Base-by-base conservation (phyloP, 2,113 vertebrate species). In the Archilochus colubris region DNA sequence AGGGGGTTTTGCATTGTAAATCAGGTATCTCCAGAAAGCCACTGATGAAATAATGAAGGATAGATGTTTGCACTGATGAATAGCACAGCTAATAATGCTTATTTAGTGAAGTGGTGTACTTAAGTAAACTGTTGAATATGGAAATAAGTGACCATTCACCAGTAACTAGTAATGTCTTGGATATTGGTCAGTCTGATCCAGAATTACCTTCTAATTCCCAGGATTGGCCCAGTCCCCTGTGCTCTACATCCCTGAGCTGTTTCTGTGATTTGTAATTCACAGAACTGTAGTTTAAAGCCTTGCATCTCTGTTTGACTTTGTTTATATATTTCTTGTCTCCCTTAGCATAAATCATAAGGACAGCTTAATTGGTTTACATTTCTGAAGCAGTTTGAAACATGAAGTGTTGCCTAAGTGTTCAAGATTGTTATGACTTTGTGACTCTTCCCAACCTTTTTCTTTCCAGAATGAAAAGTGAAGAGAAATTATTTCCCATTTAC, bases 291-390 rank as follows among this genome's bases (percentile, higher is more conserved):
- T 91, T 76, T 80, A 36, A 62, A 92, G 54, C 50, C 46, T 38
- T 85, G 38, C 69, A 73, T 96, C 74, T 92, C 90, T 79, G 31
- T 91, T 93, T 91, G 69, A 95, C 76, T 95, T 91, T 95, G 90
- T 96, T 95, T 95, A 88, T 91, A 33, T 83, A 91, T 86, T 90
- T 94, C 85, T 88, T 91, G 86, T 95, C 94, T 95, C 66, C 66
- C 92, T 72, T 86, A 86, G 57, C 67, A 94, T 95, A 92, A 92
- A 92, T 94, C 90, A 92, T 91, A 83, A 78, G 2, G 91, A 95
- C 91, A 96, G 66, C 80, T 94, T 97, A 96, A 97, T 97, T 94
- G 93, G 90, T 90, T 97, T 95, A 62, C 83, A 82, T 88, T 95
- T 92, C 69, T 88, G 82, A 90, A 93, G 75, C 82, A 64, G 53